Evolutionary conservation across 2,113 vertebrate genomes (phyloP), one percentile per base, ranked within the genome.

Genomic region (Bos indicus): DNA sequence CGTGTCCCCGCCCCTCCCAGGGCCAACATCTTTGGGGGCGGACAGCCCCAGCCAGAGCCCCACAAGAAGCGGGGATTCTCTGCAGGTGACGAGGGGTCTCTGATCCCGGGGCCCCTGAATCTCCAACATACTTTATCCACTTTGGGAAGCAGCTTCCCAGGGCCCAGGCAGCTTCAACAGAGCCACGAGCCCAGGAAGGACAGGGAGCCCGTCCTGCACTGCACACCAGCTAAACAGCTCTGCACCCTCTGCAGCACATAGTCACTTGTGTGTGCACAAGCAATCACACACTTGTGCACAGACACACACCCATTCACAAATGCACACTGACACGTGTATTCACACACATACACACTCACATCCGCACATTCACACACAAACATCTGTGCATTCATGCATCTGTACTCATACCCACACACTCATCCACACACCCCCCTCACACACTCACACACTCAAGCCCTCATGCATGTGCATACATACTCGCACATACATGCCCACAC

Each of bases 51-150:
- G 67, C 12, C 21, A 30, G 14, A 36, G 67, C 54, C 46, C 54
- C 1, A 64, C 0, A 7, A 11, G 1, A 40, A 21, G 23, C 0
- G 25, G 10, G 14, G 71, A 13, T 17, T 33, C 36, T 48, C 77
- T 26, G 25, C 56, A 71, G 83, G 46, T 17, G 52, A 11, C 5
- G 11, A 25, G 48, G 1, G 81, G 28, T 12, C 43, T 77, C n/a
- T 8, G 10, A 91, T 56, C 43, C 30, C 8, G 12, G 15, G 93
- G 46, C 2, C 62, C 56, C 40, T 10, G 71, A 25, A 16, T 52
- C 57, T 67, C 59, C 10, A 28, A 25, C 43, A 28, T 11, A 33
- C 14, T 26, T 30, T 62, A n/a, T 59, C 23, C 46, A 95, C 21
- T 56, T 43, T 30, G 9, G 28, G 36, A 56, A 57, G 52, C 2